phyloP scores from a whole-genome alignment of 2,113 vertebrate species.

The Callopanchax toddi region DNA sequence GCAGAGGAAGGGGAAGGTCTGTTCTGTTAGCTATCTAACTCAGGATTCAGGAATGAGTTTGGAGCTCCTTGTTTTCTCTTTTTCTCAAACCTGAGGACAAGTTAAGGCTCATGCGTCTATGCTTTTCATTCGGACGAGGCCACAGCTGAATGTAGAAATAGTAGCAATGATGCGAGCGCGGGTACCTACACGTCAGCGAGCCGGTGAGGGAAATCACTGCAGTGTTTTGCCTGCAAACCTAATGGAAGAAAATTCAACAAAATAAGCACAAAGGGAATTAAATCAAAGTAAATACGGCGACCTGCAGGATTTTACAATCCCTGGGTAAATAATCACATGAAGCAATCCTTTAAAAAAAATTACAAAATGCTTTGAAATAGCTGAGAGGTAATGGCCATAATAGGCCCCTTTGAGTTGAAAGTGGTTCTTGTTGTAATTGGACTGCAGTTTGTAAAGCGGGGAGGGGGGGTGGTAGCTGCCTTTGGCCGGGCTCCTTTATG shows the following conservation, averaged over 20 bases:
- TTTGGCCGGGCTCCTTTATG: conserved; percentile 40
- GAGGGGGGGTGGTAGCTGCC: conserved; percentile 37
- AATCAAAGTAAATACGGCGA: conserved; percentile 6
- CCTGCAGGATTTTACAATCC: conserved; percentile 12
- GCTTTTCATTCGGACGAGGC: conserved; percentile 68
- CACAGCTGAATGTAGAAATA: conserved; percentile 53
- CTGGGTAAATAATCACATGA: conserved; percentile 13
- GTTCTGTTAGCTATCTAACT: conserved; percentile 57
- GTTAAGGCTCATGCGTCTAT: conserved; percentile 52
- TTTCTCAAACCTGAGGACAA: conserved; percentile 43
- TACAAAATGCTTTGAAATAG: conserved; percentile 29
- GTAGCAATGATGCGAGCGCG: conserved; percentile 68
- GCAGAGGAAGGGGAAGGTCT: conserved; percentile 11
- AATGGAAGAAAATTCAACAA: background rate
- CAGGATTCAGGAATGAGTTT: conserved; percentile 67
- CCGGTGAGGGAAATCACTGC: background rate
- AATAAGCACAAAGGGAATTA: background rate
- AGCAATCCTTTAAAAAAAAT: conserved; percentile 23
- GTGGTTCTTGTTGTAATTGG: conserved; percentile 32
- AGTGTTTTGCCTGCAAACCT: background rate
- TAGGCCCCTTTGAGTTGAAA: conserved; percentile 25
- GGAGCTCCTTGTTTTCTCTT: conserved; percentile 49
- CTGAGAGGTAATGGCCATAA: conserved; percentile 43
- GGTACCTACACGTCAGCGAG: conserved; percentile 63
- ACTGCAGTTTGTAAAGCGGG: conserved; percentile 17